A percentile compares a stretch with the other conserved stretches of the same genome.
These are phyloP conservation scores for Crepidodera aurea DNA, from an alignment of 2,888 invertebrate species.

Conservation along the genomic window DNA sequence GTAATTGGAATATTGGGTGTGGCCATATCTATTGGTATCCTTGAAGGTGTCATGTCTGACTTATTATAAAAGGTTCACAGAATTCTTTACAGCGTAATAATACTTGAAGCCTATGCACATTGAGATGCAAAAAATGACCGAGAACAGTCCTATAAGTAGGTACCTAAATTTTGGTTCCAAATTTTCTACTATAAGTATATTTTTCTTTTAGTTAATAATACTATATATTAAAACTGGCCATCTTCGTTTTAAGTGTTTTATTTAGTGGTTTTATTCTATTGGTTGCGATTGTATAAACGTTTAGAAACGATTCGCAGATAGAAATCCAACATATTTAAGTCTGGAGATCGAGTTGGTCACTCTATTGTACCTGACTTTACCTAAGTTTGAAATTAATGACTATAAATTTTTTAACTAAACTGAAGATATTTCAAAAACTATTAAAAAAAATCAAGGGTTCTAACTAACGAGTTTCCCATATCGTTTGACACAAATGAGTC, in stretches of 20 bases:
- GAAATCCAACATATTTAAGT: too few species aligned
- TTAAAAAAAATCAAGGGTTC: too few species aligned
- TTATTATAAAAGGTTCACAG: constrained; percentile 57
- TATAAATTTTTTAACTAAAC: too few species aligned
- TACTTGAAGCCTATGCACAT: constrained; percentile 62
- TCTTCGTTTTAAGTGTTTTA: constrained; percentile 47
- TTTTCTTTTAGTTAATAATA: constrained; percentile 64
- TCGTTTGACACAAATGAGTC: too few species aligned
- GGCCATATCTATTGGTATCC: constrained; percentile 25
- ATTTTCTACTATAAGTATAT: constrained; percentile 58
- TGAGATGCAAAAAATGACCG: constrained; percentile 57
- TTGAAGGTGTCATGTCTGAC: constrained; percentile 43
- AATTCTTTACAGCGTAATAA: constrained; percentile 58
- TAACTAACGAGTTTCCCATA: too few species aligned
- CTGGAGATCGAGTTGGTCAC: too few species aligned
- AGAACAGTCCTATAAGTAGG: constrained; percentile 51
- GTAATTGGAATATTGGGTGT: constrained; percentile 10
- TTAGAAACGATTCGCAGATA: too few species aligned
- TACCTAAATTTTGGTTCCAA: constrained; percentile 61
- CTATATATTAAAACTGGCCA: constrained; percentile 71
- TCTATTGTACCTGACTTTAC: too few species aligned
- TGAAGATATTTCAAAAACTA: too few species aligned
- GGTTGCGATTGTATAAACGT: constrained; percentile 37
- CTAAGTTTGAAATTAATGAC: too few species aligned
- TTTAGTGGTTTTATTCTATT: constrained; percentile 44